Conservation (phyloP, 2,113 vertebrate species). For the Thomomys bottae region DNA sequence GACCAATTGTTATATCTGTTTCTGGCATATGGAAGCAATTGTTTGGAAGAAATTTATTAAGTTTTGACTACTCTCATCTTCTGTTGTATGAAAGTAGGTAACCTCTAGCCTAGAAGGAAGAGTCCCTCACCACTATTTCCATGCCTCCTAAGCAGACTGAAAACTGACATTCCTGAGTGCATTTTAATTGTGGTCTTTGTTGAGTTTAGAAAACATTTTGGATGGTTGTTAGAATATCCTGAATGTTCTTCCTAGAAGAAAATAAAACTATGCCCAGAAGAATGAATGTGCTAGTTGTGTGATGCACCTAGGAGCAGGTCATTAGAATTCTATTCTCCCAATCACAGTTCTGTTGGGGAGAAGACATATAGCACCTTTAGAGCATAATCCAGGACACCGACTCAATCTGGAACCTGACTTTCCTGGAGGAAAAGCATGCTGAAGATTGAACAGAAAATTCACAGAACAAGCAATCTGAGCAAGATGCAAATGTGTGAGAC, state of each 20-base stretch:
- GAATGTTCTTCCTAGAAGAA: constrained; percentile 1
- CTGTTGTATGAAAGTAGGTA: not conserved
- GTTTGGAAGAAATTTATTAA: not conserved
- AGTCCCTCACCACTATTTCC: not conserved
- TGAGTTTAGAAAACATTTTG: not conserved
- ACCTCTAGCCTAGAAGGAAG: not conserved
- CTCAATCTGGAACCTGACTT: not conserved
- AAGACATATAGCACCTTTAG: not conserved
- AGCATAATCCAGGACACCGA: not conserved
- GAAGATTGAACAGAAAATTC: not conserved
- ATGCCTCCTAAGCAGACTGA: not conserved
- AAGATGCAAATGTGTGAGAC: not conserved
- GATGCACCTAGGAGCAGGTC: not conserved
- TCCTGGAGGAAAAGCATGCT: not conserved
- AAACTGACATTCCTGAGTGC: not conserved
- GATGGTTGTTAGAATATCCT: not conserved
- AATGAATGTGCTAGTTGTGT: not conserved
- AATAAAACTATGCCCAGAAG: not conserved
- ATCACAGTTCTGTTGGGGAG: not conserved
- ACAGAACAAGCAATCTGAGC: not conserved
- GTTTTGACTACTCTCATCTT: constrained; percentile 12
- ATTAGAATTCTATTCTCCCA: not conserved
- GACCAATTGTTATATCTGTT: not conserved
- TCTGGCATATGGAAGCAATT: constrained; percentile 24
- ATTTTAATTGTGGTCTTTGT: not conserved